Percentiles rank a stretch among this genome's conserved stretches.
Conservation (phyloP, 2,113 vertebrate species). For the Mystacornis crossleyi region DNA sequence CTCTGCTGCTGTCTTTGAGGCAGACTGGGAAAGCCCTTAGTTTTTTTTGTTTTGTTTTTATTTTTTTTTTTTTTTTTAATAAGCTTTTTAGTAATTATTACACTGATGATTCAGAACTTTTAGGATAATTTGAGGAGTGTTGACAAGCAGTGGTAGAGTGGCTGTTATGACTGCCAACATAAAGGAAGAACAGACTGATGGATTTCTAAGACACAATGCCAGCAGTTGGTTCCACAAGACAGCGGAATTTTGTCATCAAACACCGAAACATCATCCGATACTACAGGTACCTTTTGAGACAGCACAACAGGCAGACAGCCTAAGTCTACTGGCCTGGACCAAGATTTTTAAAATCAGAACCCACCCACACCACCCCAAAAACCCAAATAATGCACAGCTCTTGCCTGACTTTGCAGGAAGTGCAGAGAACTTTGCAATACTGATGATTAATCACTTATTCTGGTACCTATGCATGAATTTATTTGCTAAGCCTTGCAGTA, state of each 20-base stretch:
- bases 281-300: neutral
- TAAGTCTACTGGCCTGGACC: neutral
- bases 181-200: neutral
- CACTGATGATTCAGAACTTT: neutral
- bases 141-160: neutral
- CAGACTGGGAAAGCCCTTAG: neutral
- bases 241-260: neutral
- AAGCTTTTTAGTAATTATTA: neutral
- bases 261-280: neutral
- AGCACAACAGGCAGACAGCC: neutral
- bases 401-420: neutral
- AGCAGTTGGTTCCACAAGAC: rapidly evolving
- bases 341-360: neutral
- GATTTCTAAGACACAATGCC: neutral
- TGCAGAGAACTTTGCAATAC: neutral
- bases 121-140: neutral
- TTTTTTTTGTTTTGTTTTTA: neutral
- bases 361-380: neutral
- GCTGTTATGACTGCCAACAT: neutral
- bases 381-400: neutral
- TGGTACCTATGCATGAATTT: neutral
- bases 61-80: neutral
- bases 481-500: neutral
- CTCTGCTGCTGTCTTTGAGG: neutral
- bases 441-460: neutral